Evolutionary conservation across 2,113 vertebrate species (phyloP), one percentile per base, ranked within the genome.

Genomic region (Gorsachius goisagi): DNA sequence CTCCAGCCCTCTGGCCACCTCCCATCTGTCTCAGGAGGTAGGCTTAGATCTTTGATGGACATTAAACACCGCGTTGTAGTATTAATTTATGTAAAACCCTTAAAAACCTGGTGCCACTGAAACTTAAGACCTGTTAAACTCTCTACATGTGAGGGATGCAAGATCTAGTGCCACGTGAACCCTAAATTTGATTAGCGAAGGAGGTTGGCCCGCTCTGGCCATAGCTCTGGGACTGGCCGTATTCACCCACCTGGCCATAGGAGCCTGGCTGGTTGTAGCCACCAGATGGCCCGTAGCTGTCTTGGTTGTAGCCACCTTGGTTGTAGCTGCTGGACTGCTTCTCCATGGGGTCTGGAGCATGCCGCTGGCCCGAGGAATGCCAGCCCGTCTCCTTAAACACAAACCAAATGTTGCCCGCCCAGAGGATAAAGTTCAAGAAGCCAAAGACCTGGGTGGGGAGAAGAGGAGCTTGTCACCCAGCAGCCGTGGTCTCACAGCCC

Each of bases 391-490:
- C 99, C 98, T 99, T 99, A 97, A 99, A 99, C 96, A 99, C 99
- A 97, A 99, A 99, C 99, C 99, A 99, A 97, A 99, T 99, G 97
- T 99, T 99, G 95, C 99, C 99, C 90, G 99, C 99, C 99, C 99
- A 99, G 35, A 99, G 99, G 85, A 99, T 99, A 95, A 99, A 99
- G 98, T 99, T 99, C 96, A 99, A 98, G 98, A 99, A 99, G 88
- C 99, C 99, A 95, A 99, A 99, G 58, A 98, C 99, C 99, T 99
- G 87, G 44, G 87, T 27, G 73, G 92, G 49, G 83, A 97, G 41
- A 89, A 97, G 76, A 97, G 27, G 15, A 96, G 33, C 27, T 76
- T 2, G 1, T 97, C 90, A 97, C 45, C 15, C 11, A 5, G 37
- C 12, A 64, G 50, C 8, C 17, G 2, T 0, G 0, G 14, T 55